Evolutionary conservation across 2,113 vertebrate genomes (phyloP), one percentile per base, ranked within the genome.

Genomic region (Cololabis saira): DNA sequence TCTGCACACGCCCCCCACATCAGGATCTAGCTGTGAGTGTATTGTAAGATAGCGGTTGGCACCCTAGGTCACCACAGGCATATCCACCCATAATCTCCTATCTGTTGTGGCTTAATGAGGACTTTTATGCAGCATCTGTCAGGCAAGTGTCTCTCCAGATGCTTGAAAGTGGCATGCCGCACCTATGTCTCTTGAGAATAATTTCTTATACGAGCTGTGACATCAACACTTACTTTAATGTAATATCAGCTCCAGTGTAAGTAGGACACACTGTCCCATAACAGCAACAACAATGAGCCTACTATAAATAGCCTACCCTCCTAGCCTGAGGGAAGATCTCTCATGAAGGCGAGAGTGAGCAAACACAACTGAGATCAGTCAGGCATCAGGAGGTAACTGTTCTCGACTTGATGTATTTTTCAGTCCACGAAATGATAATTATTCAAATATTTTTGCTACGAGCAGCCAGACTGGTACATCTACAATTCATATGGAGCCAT

Each of bases 251-350:
- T 86, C 72, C 73, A 57, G 74, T 81, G 74, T 90, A 91, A 91
- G 90, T 92, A 91, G 91, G 91, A 87, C 91, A 90, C 87, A 72
- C 83, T 85, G 87, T 89, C 88, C 90, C 89, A 78, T 82, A 89
- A 89, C 87, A 84, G 87, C 81, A 82, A 87, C 88, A 88, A 90
- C 91, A 92, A 91, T 90, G 86, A 88, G 82, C 81, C 84, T 73
- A 81, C 89, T 92, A 92, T 89, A 92, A 92, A 92, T 92, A 92
- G 87, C 84, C 88, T 85, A 78, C 80, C 82, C 83, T 89, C 79
- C 78, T 82, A 86, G 88, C 90, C 84, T 71, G 81, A 87, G 81
- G 86, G 86, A 86, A 89, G 82, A 88, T 86, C 78, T 84, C 81
- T 81, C 79, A 81, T 84, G 86, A 86, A 89, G 77, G 63, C 87